These are phyloP conservation scores for Tetranychus piercei DNA, from an alignment of 2,888 invertebrate genomes.

Conservation along the genomic window DNA sequence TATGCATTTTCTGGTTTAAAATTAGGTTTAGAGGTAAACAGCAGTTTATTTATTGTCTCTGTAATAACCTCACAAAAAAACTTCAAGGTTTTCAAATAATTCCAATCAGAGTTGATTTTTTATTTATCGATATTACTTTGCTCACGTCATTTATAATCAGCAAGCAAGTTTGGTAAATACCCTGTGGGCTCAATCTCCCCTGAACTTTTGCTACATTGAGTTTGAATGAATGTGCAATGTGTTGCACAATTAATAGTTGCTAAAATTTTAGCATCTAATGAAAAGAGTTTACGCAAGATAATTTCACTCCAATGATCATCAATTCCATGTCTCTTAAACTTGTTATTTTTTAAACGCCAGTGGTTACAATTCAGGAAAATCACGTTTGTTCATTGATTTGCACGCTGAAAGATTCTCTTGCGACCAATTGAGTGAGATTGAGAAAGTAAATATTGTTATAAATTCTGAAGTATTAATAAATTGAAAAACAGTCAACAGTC, in stretches of 20 bases:
- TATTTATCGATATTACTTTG: neutral
- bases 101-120: neutral
- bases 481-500: neutral
- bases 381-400: neutral
- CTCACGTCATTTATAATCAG: neutral
- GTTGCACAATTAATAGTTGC: no score
- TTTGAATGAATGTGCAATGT: no score
- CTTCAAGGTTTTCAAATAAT: no score
- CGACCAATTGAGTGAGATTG: neutral
- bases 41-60: no score
- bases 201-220: no score
- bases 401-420: neutral
- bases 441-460: neutral
- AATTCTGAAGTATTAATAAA: neutral
- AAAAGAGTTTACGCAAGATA: no score
- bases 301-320: no score
- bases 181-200: neutral
- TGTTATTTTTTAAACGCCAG: neutral
- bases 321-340: no score
- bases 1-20: no score
- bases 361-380: neutral
- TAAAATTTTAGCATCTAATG: no score
- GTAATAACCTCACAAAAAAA: no score
- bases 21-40: no score
- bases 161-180: neutral